Conservation (phyloP, 2,888 invertebrate genomes). For the Erebia epiphron region DNA sequence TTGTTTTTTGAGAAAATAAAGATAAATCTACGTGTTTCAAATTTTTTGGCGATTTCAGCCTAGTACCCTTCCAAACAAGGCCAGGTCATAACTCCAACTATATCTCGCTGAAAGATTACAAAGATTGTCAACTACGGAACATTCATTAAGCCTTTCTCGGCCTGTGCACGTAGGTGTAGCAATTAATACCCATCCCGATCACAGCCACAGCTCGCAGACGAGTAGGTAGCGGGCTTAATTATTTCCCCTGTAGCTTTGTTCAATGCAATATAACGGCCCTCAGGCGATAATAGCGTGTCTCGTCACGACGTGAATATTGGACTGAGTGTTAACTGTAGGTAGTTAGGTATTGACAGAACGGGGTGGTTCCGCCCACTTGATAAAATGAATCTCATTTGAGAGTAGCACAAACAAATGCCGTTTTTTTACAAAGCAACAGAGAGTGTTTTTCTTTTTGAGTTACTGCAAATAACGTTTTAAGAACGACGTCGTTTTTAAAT, state of each 20-base stretch:
- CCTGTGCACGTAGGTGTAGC: constrained; percentile 15
- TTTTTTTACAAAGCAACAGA: constrained; percentile 5
- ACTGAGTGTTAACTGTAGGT: constrained; percentile 49
- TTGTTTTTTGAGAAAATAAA: too few relatives aligned
- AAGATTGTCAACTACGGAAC: not conserved
- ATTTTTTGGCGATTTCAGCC: too few relatives aligned
- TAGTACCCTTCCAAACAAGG: too few relatives aligned
- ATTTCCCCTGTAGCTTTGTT: constrained; percentile 41
- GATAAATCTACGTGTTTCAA: too few relatives aligned
- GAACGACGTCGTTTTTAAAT: too few relatives aligned
- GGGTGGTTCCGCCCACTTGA: constrained; percentile 21
- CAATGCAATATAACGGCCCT: constrained; percentile 42
- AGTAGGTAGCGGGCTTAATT: constrained; percentile 39
- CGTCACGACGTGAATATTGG: constrained; percentile 60
- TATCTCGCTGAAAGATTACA: not conserved
- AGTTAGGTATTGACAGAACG: constrained; percentile 20
- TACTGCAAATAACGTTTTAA: not conserved
- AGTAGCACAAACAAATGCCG: constrained; percentile 16
- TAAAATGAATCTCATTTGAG: constrained; percentile 22
- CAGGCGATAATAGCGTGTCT: constrained; percentile 50
- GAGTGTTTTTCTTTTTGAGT: not conserved
- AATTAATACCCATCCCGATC: constrained; percentile 37
- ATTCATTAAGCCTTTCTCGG: constrained; percentile 2
- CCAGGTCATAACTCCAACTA: not conserved
- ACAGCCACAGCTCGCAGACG: constrained; percentile 24